phyloP scores from a whole-genome alignment of 2,888 invertebrate species.

The Sphinx pinastri region DNA sequence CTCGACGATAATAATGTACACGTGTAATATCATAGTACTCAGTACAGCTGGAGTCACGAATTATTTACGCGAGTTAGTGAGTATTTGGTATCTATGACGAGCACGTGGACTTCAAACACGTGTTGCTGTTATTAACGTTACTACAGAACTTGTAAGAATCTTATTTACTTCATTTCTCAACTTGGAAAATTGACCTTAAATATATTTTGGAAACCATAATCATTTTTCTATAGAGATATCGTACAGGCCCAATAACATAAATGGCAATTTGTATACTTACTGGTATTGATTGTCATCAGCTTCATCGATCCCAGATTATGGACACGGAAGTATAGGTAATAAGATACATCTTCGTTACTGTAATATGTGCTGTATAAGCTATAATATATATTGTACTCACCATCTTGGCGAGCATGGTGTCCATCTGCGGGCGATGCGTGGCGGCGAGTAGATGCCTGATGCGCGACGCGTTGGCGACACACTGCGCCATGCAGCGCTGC shows the following conservation, averaged over 20 bases:
- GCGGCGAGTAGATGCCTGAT: constrained; percentile 74
- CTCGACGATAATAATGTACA: background rate
- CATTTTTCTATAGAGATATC: too few relatives aligned
- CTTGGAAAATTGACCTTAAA: too few relatives aligned
- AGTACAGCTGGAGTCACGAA: background rate
- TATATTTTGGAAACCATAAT: background rate
- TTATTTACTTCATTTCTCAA: too few relatives aligned
- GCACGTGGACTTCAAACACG: background rate
- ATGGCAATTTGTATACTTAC: too few relatives aligned
- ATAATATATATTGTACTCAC: constrained; percentile 50
- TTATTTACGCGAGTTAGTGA: background rate
- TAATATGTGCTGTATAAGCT: background rate
- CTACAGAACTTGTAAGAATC: background rate
- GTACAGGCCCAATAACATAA: too few relatives aligned
- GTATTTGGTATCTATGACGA: background rate
- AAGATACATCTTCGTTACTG: too few relatives aligned
- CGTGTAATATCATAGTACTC: background rate
- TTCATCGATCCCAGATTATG: too few relatives aligned
- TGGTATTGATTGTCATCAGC: too few relatives aligned
- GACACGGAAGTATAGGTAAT: too few relatives aligned
- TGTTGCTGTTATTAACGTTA: background rate
- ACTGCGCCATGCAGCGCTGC: constrained; percentile 80
- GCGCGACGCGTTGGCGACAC: constrained; percentile 75
- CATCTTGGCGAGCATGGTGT: constrained; percentile 79
- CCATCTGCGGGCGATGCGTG: constrained; percentile 78